These are phyloP conservation scores for Euleptes europaea DNA, from an alignment of 2,113 vertebrate genomes.

Conservation along the genomic window DNA sequence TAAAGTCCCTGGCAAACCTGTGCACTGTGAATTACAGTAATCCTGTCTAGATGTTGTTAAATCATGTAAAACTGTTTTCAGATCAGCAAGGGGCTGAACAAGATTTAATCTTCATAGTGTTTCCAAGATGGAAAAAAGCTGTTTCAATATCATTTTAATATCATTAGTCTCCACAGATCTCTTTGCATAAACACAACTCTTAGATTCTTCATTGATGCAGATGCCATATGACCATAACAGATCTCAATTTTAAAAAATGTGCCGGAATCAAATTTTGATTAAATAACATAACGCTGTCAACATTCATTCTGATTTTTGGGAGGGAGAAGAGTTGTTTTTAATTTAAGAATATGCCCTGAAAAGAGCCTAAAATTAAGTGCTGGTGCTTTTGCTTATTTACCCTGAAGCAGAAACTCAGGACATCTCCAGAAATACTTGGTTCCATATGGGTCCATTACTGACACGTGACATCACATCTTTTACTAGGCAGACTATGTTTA, in stretches of 20 bases:
- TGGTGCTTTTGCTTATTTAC: not conserved
- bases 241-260: slow-evolving; percentile 17
- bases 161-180: not conserved
- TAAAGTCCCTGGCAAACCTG: accelerated
- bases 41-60: not conserved
- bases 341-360: not conserved
- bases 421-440: not conserved
- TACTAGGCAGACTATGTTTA: too few relatives aligned
- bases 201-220: slow-evolving; percentile 22
- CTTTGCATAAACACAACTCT: not conserved
- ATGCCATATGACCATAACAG: not conserved
- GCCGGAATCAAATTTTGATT: slow-evolving; percentile 4
- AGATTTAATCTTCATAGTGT: not conserved
- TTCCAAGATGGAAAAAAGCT: not conserved
- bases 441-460: too few relatives aligned
- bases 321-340: not conserved
- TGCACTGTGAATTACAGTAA: not conserved
- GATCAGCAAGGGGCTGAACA: not conserved
- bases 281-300: not conserved
- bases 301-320: too few relatives aligned
- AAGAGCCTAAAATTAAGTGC: not conserved
- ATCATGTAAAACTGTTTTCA: not conserved
- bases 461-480: too few relatives aligned
- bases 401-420: not conserved
- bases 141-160: slow-evolving; percentile 10